Evolutionary conservation across 2,797 vertebrate genomes (phyloP).

Genomic region (Bradypodion ventrale): DNA sequence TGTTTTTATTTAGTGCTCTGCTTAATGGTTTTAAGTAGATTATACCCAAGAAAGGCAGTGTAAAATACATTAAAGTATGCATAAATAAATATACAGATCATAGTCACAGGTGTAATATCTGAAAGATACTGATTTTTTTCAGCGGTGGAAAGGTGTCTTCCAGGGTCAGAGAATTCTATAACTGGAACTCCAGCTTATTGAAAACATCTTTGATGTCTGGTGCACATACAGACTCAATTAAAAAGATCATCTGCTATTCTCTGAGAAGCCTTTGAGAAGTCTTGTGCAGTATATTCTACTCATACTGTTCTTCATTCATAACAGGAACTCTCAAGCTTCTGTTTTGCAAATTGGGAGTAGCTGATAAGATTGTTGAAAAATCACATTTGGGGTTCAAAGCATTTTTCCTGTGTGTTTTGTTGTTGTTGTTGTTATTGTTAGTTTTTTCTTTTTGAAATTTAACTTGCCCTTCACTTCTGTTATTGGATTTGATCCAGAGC

Average conservation of each 20-base stretch:
- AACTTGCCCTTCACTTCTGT: slow-evolving; percentile 12
- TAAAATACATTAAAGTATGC: not conserved
- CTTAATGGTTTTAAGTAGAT: not conserved
- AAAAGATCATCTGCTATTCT: not conserved
- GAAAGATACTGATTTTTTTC: too few relatives aligned
- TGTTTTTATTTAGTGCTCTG: not conserved
- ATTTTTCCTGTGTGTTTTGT: not conserved
- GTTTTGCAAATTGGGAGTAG: not conserved
- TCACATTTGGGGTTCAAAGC: not conserved
- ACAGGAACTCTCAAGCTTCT: not conserved
- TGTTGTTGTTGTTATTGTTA: too few relatives aligned
- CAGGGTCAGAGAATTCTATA: not conserved
- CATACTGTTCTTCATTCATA: too few relatives aligned
- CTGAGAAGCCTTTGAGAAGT: not conserved
- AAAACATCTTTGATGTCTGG: not conserved
- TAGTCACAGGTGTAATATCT: not conserved
- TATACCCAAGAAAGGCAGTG: not conserved
- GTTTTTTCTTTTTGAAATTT: not conserved
- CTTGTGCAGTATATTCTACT: not conserved
- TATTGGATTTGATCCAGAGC: slow-evolving; percentile 56
- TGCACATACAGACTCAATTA: too few relatives aligned
- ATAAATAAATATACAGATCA: not conserved
- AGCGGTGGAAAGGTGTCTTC: not conserved
- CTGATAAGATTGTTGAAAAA: not conserved
- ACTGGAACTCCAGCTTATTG: not conserved